Evolutionary conservation across 2,113 vertebrate genomes (phyloP).

Genomic region (Lepus timidus): DNA sequence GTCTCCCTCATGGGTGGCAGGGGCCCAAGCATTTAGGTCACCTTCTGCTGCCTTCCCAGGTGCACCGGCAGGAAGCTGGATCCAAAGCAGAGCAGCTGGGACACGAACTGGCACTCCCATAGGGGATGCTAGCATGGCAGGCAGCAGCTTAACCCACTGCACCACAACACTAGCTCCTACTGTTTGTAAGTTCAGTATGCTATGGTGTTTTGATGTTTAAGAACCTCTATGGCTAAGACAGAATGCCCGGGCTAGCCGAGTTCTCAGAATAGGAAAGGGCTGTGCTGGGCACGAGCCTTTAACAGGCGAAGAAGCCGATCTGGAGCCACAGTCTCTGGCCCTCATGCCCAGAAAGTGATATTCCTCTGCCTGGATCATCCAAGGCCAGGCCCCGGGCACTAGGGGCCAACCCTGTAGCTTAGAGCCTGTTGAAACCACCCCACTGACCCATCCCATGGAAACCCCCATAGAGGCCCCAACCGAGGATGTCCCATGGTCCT

Average conservation of each 20-base stretch:
- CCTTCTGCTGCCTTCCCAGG: too few relatives aligned
- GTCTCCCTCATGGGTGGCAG: too few relatives aligned
- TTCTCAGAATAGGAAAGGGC: background rate
- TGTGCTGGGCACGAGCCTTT: background rate
- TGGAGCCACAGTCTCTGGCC: rapidly evolving
- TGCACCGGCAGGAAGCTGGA: too few relatives aligned
- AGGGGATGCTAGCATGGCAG: too few relatives aligned
- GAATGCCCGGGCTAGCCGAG: background rate
- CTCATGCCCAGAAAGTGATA: background rate
- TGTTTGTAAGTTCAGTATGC: background rate
- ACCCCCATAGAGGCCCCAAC: background rate
- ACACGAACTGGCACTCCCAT: too few relatives aligned
- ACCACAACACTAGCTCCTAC: too few relatives aligned
- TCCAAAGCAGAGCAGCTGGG: too few relatives aligned
- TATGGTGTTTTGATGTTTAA: background rate
- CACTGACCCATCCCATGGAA: background rate
- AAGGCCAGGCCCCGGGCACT: background rate
- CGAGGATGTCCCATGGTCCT: background rate
- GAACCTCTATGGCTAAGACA: background rate
- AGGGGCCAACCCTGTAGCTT: too few relatives aligned
- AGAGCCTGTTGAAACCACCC: background rate
- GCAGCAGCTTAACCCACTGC: too few relatives aligned
- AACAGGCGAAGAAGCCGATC: background rate
- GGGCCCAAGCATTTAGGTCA: too few relatives aligned
- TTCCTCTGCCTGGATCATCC: background rate